Conservation (phyloP, 1,140 invertebrate species). For the Fopius arisanus region DNA sequence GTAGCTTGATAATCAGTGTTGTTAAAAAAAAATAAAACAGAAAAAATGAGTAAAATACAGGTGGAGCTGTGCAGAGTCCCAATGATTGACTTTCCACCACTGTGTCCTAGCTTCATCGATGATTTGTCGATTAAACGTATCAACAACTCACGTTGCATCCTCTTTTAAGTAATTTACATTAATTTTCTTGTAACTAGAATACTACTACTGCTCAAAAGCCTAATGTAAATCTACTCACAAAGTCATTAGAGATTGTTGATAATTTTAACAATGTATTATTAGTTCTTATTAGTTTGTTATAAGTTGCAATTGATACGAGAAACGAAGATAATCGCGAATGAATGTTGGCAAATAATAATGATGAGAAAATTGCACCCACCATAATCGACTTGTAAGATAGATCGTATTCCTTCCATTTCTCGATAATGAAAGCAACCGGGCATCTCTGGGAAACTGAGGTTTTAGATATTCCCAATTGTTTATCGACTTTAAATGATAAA, state of each 20-base stretch:
- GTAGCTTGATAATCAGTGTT: background rate
- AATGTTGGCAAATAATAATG: conserved; percentile 11
- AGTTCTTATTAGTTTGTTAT: conserved; percentile 27
- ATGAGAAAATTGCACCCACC: conserved; percentile 24
- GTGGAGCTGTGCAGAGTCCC: background rate
- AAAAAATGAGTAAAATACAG: background rate
- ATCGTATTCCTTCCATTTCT: conserved; percentile 55
- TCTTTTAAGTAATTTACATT: background rate
- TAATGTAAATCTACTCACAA: conserved; percentile 59
- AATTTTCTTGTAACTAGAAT: conserved; percentile 46
- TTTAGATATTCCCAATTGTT: conserved; percentile 20
- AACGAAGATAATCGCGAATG: conserved; percentile 10
- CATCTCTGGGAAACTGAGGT: conserved; percentile 44
- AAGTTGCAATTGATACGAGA: conserved; percentile 10
- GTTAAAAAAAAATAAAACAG: background rate
- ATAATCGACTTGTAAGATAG: conserved; percentile 55
- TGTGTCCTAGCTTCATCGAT: background rate
- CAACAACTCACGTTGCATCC: background rate
- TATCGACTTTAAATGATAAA: conserved; percentile 1
- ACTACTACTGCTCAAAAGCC: conserved; percentile 57
- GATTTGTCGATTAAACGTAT: background rate
- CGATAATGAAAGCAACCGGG: conserved; percentile 18
- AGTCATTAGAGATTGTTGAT: conserved; percentile 63
- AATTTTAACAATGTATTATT: conserved; percentile 59
- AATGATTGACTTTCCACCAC: background rate